Base-by-base conservation (phyloP, 2,113 vertebrate species). In the Hipposideros armiger region DNA sequence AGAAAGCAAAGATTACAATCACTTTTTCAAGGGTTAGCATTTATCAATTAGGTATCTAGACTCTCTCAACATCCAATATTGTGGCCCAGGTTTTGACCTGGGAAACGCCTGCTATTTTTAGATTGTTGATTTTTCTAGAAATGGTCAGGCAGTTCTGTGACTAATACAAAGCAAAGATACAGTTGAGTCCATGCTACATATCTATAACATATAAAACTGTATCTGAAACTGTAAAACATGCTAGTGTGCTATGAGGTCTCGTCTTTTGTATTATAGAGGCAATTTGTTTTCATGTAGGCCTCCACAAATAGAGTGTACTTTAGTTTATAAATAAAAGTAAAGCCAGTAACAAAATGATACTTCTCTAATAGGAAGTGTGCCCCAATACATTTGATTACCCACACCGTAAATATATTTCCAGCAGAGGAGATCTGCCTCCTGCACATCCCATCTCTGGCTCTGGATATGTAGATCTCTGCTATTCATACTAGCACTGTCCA, bases 1-100 rank as follows among this genome's bases (percentile, higher is more conserved):
- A 87, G 64, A 93, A 97, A 2, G 90, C 50, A 92, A 54, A 95
- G 40, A 96, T 42, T 30, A 93, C 85, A 60, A 96, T 24, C 45
- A 95, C 40, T 64, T 47, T 85, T 93, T 90, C 40, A 83, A 91
- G 22, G 45, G 62, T 91, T 72, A 81, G 22, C 11, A 89, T 70
- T 70, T 60, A 95, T 69, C 69, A 13, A 2, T n/a, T 78, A 88
- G 8, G 4, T 36, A 19, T 78, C 66, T 17, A 58, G 58, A 91
- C 16, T 90, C 47, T 60, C 40, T 93, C 69, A 66, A 17, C 0
- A 8, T 90, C n/a, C 72, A 91, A 64, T 56, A 69, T 1, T 50
- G 76, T 47, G 50, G 32, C 6, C 6, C 36, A 83, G 32, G 83
- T 85, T 81, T 72, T 95, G 84, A 56, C 73, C 62, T 40, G 11